A percentile compares a stretch with the other conserved stretches of the same genome.
phyloP scores from a whole-genome alignment of 2,797 vertebrate species.

The Cottoperca gobio region DNA sequence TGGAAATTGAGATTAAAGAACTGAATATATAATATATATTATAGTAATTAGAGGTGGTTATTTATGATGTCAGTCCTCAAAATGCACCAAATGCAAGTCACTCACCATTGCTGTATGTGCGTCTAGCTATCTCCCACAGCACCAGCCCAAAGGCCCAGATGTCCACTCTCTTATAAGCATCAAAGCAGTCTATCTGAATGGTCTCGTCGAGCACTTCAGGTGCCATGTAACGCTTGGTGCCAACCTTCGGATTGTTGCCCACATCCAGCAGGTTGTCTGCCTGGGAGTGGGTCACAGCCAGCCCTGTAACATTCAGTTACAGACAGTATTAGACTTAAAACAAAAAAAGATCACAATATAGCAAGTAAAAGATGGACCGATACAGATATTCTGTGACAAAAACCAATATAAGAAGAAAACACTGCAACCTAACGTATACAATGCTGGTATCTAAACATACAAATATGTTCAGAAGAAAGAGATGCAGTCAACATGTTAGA shows the following conservation, averaged over 20 bases:
- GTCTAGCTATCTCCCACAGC: slow-evolving; percentile 88
- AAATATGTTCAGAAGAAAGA: neutral
- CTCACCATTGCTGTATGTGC: slow-evolving; percentile 89
- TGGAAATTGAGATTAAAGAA: slow-evolving; percentile 40
- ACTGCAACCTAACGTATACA: neutral
- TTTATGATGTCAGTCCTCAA: neutral
- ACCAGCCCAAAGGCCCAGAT: slow-evolving; percentile 90
- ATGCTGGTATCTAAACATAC: neutral
- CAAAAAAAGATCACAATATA: neutral
- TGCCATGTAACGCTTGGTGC: slow-evolving; percentile 90
- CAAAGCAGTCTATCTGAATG: slow-evolving; percentile 88
- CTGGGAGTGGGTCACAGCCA: slow-evolving; percentile 88
- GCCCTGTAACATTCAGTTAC: slow-evolving; percentile 67
- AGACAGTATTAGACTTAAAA: neutral
- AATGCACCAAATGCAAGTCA: neutral
- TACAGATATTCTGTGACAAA: neutral
- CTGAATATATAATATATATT: neutral
- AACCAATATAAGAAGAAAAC: neutral
- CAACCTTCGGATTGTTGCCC: slow-evolving; percentile 89
- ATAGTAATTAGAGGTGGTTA: neutral
- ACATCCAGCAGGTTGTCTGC: slow-evolving; percentile 87
- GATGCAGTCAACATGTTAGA: neutral
- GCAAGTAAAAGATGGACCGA: neutral
- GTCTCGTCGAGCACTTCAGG: slow-evolving; percentile 88
- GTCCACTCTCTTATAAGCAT: slow-evolving; percentile 89